Evolutionary conservation across 2,113 vertebrate genomes (phyloP), one percentile per base, ranked within the genome.

Genomic region (Xyrauchen texanus): DNA sequence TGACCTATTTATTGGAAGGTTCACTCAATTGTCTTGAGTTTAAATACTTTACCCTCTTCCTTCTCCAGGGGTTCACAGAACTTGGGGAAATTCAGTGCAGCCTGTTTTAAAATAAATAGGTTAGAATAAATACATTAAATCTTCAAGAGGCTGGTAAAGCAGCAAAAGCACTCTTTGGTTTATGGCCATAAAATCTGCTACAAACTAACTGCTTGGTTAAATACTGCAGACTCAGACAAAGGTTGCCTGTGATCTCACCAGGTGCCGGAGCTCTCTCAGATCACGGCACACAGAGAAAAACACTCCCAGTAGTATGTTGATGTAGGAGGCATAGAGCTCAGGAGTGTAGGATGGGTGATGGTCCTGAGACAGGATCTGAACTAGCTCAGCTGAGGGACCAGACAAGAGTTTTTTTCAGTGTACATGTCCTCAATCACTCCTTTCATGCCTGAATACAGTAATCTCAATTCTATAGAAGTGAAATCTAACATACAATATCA

Each of bases 241-340:
- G 9, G 57, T 10, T 12, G 51, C 42, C 66, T 57, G 51, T 68
- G 16, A 46, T 84, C 93, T 93, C 82, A 99, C 98, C 94, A 99
- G 90, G 90, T 98, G 96, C 8, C 90, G 93, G 52, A 99, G 96
- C 82, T 99, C 98, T 75, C 95, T 93, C 84, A 99, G 91, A 89
- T 99, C 97, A 78, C 97, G 93, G 85, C 97, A 99, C 60, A 98
- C 97, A 0, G 95, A 94, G 86, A 95, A 98, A 87, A 99, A 99
- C 80, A 99, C 97, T 72, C 97, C 96, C 86, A 99, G 95, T 73
- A 99, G 92, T 89, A 99, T 97, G 89, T 96, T 98, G 87, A 98
- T 94, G 87, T 96, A 99, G 2, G 95, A 94, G 15, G 95, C 87
- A 87, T 99, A 99, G 81, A 99, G 94, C 78, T 98, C 97, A 1